These are phyloP conservation scores for Drosophila funebris DNA, from an alignment of 1,140 invertebrate genomes.

Conservation along the genomic window DNA sequence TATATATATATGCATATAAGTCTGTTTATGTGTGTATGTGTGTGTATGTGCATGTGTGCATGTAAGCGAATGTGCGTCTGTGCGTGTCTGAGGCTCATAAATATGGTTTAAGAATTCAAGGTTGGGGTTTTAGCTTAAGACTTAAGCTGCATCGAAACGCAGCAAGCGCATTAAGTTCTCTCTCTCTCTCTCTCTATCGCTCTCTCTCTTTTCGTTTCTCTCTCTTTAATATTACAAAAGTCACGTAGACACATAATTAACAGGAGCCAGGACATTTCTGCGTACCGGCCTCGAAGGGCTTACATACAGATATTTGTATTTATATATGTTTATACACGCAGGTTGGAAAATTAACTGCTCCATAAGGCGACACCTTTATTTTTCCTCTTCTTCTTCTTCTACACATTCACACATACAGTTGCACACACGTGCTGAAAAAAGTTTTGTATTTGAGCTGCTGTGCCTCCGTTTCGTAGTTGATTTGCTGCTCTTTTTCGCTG, in stretches of 20 bases:
- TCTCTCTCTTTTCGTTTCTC: background rate
- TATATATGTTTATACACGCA: background rate
- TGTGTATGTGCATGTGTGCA: conserved; percentile 45
- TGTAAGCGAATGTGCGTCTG: too few relatives aligned
- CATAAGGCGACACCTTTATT: conserved; percentile 63
- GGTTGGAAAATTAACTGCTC: conserved; percentile 53
- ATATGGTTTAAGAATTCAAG: conserved; percentile 74
- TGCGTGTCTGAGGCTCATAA: conserved; percentile 53
- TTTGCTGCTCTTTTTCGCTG: conserved; percentile 58
- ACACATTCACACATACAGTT: conserved; percentile 9
- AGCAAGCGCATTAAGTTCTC: conserved; percentile 47
- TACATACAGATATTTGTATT: background rate
- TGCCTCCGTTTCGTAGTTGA: conserved; percentile 52
- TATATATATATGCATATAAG: background rate
- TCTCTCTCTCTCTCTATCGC: background rate
- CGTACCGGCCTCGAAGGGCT: background rate
- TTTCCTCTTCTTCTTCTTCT: conserved; percentile 59
- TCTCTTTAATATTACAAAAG: conserved; percentile 5
- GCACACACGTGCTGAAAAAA: conserved; percentile 60
- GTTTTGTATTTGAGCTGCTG: conserved; percentile 38
- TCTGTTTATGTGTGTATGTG: conserved; percentile 2
- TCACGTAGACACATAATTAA: conserved; percentile 72
- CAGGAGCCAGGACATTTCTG: conserved; percentile 13
- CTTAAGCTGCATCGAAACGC: conserved; percentile 29
- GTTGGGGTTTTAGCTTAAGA: conserved; percentile 23